Evolutionary conservation across 92 coral and sea anemone genomes (phyloP).

Genomic region (Chrysogorgia sp.): DNA sequence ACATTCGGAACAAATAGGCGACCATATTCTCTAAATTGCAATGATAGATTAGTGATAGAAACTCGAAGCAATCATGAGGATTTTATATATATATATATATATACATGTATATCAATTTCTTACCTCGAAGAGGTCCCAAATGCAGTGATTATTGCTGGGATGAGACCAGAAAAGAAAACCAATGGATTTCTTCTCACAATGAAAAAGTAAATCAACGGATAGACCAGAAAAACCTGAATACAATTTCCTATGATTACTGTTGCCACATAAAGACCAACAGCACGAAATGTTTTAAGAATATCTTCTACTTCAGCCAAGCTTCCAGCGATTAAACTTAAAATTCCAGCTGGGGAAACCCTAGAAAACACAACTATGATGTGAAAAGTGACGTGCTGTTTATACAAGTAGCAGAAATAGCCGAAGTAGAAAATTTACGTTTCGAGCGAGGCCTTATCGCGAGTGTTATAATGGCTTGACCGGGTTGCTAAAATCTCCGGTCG

Average conservation of each 20-base stretch:
- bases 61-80: neutral
- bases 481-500: too few species aligned
- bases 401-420: neutral
- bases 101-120: neutral
- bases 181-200: constrained; percentile 42
- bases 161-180: constrained; percentile 16
- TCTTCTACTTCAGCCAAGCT: constrained; percentile 46
- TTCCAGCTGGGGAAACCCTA: constrained; percentile 43
- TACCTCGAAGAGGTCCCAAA: constrained; percentile 50
- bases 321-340: constrained; percentile 37
- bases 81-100: too few species aligned
- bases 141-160: constrained; percentile 42
- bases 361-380: neutral
- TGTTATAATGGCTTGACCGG: too few species aligned
- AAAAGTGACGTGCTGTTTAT: neutral
- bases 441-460: too few species aligned
- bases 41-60: neutral
- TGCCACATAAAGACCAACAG: constrained; percentile 34
- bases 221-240: constrained; percentile 36
- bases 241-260: constrained; percentile 8
- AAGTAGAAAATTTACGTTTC: neutral
- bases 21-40: too few species aligned
- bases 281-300: constrained; percentile 17
- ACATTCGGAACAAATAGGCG: too few species aligned
- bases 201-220: constrained; percentile 35